Conservation (phyloP, 2,113 vertebrate genomes). For the Perca schrenkii region DNA sequence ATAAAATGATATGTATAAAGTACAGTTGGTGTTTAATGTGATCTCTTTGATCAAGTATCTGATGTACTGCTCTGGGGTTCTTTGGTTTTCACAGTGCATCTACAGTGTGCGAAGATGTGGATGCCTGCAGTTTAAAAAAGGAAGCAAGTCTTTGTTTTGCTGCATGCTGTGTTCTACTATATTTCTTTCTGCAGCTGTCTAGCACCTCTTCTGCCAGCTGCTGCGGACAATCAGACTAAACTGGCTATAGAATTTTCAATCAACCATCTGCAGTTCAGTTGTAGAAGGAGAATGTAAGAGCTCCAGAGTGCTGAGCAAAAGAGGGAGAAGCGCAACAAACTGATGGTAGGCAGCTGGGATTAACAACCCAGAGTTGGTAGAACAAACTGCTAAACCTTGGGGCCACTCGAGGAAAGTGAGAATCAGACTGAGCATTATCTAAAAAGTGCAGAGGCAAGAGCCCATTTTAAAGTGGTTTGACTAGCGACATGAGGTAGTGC, state of each 20-base stretch:
- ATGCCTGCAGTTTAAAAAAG: not conserved
- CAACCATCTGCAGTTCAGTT: constrained; percentile 43
- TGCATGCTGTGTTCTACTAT: not conserved
- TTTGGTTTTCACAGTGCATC: not conserved
- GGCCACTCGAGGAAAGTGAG: not conserved
- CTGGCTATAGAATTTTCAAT: constrained; percentile 31
- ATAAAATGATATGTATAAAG: not conserved
- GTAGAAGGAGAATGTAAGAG: constrained; percentile 19
- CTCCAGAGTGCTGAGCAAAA: constrained; percentile 28
- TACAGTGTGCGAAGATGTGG: not conserved
- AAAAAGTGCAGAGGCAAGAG: not conserved
- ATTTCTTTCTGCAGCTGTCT: constrained; percentile 7
- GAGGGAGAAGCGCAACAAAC: constrained; percentile 17
- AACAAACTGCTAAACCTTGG: constrained; percentile 17
- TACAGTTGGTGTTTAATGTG: too few species aligned
- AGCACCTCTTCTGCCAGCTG: constrained; percentile 24
- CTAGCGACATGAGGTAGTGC: not conserved
- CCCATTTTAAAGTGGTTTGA: not conserved
- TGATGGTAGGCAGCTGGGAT: constrained; percentile 35
- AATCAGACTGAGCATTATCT: constrained; percentile 14
- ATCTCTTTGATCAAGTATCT: not conserved
- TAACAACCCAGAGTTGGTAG: not conserved
- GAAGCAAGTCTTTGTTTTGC: not conserved
- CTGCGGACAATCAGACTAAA: constrained; percentile 37
- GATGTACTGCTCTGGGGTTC: not conserved